A percentile compares a stretch with the other conserved stretches of the same genome.
phyloP scores from a whole-genome alignment of 2,888 invertebrate species.

The Ommatoiulus sabulosus region DNA sequence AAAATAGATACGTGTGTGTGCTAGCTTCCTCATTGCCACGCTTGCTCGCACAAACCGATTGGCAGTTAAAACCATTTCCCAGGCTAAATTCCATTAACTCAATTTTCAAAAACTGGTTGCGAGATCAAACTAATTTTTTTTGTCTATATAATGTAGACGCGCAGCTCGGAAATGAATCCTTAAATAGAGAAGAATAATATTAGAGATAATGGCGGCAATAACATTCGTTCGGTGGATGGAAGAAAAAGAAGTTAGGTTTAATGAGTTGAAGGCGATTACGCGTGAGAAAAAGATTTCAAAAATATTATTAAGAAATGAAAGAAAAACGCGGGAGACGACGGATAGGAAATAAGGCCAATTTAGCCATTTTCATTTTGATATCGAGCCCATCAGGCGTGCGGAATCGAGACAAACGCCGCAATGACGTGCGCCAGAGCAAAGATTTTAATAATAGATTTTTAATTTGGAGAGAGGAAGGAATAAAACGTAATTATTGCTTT shows the following conservation, averaged over 20 bases:
- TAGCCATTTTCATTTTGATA: neutral
- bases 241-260: slow-evolving; percentile 1
- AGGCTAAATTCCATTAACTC: slow-evolving; percentile 55
- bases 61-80: slow-evolving; percentile 37
- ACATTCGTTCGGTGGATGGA: neutral
- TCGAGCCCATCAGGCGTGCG: slow-evolving; percentile 7
- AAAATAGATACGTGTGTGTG: slow-evolving; percentile 1
- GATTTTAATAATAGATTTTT: neutral
- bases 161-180: slow-evolving; percentile 24
- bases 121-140: slow-evolving; percentile 19
- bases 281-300: slow-evolving; percentile 6
- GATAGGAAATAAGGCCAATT: slow-evolving; percentile 50
- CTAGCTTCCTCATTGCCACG: neutral
- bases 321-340: neutral
- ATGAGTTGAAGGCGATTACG: neutral
- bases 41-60: slow-evolving; percentile 56
- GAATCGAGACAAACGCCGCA: neutral
- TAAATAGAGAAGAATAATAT: slow-evolving; percentile 47
- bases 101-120: slow-evolving; percentile 21
- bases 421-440: neutral
- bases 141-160: neutral
- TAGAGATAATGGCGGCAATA: slow-evolving; percentile 50
- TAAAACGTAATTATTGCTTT: neutral
- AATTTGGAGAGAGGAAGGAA: neutral
- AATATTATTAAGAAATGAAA: slow-evolving; percentile 49